A percentile compares a stretch with the other conserved stretches of the same genome.
These are phyloP conservation scores for Verasper variegatus DNA, from an alignment of 2,113 vertebrate genomes.

Conservation along the genomic window DNA sequence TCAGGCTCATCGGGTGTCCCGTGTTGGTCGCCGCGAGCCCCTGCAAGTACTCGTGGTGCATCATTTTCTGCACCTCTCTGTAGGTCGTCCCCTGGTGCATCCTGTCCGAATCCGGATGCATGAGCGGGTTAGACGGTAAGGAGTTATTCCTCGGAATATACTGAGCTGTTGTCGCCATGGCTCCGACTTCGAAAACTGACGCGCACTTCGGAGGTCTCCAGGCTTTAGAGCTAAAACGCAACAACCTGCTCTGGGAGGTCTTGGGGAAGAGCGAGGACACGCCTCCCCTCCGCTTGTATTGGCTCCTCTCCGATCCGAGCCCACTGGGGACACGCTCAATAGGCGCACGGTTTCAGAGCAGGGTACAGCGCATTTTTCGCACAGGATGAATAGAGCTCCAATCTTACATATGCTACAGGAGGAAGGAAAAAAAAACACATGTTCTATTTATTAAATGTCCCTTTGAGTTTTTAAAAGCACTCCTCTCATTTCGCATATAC, in stretches of 20 bases:
- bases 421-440: conserved; percentile 47
- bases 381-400: conserved; percentile 61
- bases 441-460: conserved; percentile 68
- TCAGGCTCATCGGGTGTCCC: conserved; percentile 93
- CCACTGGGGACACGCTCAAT: conserved; percentile 74
- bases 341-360: conserved; percentile 67
- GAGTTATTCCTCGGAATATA: conserved; percentile 94
- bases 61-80: conserved; percentile 98
- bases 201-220: conserved; percentile 83
- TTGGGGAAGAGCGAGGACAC: conserved; percentile 79
- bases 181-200: conserved; percentile 89
- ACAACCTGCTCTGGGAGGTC: conserved; percentile 87
- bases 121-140: conserved; percentile 90
- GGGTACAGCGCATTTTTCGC: conserved; percentile 62
- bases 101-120: conserved; percentile 94
- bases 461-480: conserved; percentile 53
- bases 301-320: conserved; percentile 81
- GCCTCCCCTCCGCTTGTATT: conserved; percentile 84
- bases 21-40: conserved; percentile 92
- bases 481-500: background rate
- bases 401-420: conserved; percentile 62
- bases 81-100: conserved; percentile 95
- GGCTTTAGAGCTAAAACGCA: conserved; percentile 88
- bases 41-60: conserved; percentile 97
- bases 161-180: conserved; percentile 96